Percentiles rank a stretch among this genome's conserved stretches.
Conservation (phyloP, 2,888 invertebrate genomes). For the Conops quadrifasciatus region DNA sequence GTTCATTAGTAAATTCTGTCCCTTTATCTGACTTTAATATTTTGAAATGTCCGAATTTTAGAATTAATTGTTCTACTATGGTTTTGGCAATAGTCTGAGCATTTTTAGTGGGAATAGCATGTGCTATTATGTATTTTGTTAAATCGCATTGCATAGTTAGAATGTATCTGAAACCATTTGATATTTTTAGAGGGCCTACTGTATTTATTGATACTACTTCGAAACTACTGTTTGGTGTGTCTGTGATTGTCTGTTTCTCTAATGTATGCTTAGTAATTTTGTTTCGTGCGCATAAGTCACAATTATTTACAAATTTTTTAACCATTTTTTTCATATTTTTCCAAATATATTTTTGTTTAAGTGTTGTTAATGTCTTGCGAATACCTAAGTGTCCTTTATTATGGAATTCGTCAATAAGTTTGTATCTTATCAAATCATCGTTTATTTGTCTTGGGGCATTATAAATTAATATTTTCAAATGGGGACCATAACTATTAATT, state of each 20-base stretch:
- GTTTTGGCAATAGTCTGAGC: neutral
- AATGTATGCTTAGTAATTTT: conserved; percentile 35
- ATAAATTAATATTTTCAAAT: neutral
- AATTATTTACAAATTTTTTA: conserved; percentile 35
- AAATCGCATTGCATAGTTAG: conserved; percentile 1
- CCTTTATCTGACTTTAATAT: neutral
- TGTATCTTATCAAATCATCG: too few relatives aligned
- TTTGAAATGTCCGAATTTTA: conserved; percentile 2
- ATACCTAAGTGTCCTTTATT: conserved; percentile 36
- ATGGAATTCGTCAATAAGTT: conserved; percentile 36
- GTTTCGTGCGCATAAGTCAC: conserved; percentile 34
- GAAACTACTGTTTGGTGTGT: conserved; percentile 36
- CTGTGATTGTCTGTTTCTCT: conserved; percentile 35
- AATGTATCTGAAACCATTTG: conserved; percentile 4
- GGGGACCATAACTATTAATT: neutral
- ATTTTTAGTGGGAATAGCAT: neutral
- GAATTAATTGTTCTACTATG: conserved; percentile 5
- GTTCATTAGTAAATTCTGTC: too few relatives aligned
- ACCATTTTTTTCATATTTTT: conserved; percentile 40
- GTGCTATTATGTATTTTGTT: neutral
- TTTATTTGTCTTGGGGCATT: too few relatives aligned
- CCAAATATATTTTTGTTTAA: conserved; percentile 37
- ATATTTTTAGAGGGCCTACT: conserved; percentile 11
- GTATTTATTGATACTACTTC: conserved; percentile 33
- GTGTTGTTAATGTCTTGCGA: conserved; percentile 28